These are phyloP conservation scores for Ctenicera cuprea DNA, from an alignment of 2,888 invertebrate species.

Conservation along the genomic window DNA sequence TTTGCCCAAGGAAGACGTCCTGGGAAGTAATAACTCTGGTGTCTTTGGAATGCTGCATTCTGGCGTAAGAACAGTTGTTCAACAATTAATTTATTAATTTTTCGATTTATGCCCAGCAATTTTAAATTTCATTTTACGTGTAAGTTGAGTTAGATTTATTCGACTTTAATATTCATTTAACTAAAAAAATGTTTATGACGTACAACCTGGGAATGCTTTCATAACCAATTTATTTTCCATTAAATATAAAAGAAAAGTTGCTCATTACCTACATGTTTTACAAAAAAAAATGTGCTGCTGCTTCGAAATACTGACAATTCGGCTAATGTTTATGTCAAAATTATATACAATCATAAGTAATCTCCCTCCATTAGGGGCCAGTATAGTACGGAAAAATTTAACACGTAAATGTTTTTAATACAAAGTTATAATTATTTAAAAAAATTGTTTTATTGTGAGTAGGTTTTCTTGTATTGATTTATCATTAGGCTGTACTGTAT, in stretches of 20 bases:
- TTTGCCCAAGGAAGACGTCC: slow-evolving; percentile 76
- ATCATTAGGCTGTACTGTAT: not conserved
- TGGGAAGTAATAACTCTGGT: slow-evolving; percentile 76
- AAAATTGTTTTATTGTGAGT: not conserved
- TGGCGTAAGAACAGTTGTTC: slow-evolving; percentile 73
- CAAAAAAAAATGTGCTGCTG: too few species aligned
- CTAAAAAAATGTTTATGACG: slow-evolving; percentile 47
- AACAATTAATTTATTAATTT: too few species aligned
- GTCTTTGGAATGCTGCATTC: slow-evolving; percentile 78
- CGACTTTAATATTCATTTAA: not conserved
- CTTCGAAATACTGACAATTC: too few species aligned
- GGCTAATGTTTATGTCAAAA: not conserved
- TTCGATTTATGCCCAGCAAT: too few species aligned
- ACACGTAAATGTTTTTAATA: not conserved
- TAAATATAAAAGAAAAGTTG: too few species aligned
- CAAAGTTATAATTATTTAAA: not conserved
- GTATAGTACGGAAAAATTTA: not conserved
- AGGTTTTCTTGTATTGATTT: not conserved
- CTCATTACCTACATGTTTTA: too few species aligned
- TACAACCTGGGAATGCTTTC: too few species aligned
- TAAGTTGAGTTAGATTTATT: too few species aligned
- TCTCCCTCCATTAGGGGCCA: not conserved
- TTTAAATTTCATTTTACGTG: too few species aligned
- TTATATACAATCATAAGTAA: not conserved
- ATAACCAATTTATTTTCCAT: too few species aligned